Base-by-base conservation (phyloP, 2,113 vertebrate species). In the Vombatus ursinus region DNA sequence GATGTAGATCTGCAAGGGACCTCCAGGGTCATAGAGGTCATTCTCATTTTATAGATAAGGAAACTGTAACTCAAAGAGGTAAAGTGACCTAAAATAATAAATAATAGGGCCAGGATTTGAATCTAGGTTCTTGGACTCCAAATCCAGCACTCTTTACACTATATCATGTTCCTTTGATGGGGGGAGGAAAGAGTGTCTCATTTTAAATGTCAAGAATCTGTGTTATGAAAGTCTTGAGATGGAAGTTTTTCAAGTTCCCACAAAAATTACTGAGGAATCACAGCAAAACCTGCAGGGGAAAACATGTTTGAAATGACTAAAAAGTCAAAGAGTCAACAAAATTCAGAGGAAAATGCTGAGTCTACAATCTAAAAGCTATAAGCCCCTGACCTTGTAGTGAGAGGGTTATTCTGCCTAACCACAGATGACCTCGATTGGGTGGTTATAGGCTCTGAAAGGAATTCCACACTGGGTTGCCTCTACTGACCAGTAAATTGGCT, bases 31-130 rank as follows among this genome's bases (percentile, higher is more conserved):
- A 77, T 31, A n/a, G 61, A 77, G 61, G 14, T n/a, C 31, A 77
- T 19, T 37, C 14, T 51, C 37, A n/a, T 77, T 77, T 77, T 95
- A 94, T 28, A 96, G 89, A 93, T 23, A 53, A 95, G 24, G 95
- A 95, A 91, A 52, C 93, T 31, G 90, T 53, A 52, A 48, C 68
- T 93, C 50, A 91, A 57, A 84, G 84, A 96, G 90, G 51, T 95
- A 77, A 95, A 91, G 51, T 93, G 68, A 77, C 90, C 52, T 16
- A 68, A 90, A 90, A 93, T 95, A 92, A 94, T 92, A 95, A 91
- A 95, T 91, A 92, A 90, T 37, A 89, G 94, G 93, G 50, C 57
- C 52, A 57, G 52, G 44, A 68, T 90, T 93, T 0, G 9, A 93
- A 52, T 91, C 31, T 90, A 96, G 96, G 95, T 95, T 77, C 37